Evolutionary conservation across 1,140 invertebrate species (phyloP).

Genomic region (Microplitis mediator): DNA sequence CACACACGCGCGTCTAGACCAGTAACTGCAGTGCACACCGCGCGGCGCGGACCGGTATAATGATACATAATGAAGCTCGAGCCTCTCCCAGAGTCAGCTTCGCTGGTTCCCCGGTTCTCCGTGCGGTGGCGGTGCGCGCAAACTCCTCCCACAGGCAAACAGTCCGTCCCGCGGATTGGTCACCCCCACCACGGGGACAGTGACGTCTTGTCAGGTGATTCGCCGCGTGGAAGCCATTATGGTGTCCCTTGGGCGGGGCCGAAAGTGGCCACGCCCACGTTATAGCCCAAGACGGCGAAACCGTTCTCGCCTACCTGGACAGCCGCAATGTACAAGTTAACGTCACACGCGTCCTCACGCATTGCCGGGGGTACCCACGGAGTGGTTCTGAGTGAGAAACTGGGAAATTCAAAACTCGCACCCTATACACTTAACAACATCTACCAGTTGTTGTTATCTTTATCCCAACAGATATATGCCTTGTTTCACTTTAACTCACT

Average conservation of each 20-base stretch:
- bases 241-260: constrained; percentile 46
- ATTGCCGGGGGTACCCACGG: constrained; percentile 30
- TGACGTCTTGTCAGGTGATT: constrained; percentile 38
- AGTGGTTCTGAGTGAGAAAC: neutral
- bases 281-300: constrained; percentile 30
- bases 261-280: constrained; percentile 23
- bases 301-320: constrained; percentile 33
- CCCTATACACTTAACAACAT: neutral
- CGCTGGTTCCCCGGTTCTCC: constrained; percentile 41
- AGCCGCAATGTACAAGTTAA: neutral
- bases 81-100: constrained; percentile 57
- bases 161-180: constrained; percentile 38
- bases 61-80: constrained; percentile 64
- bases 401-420: constrained; percentile 18
- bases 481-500: neutral
- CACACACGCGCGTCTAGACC: constrained; percentile 58
- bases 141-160: constrained; percentile 31
- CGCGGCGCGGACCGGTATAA: constrained; percentile 63
- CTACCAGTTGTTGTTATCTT: neutral
- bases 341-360: constrained; percentile 39
- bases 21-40: constrained; percentile 62
- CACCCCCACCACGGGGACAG: constrained; percentile 17
- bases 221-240: constrained; percentile 54
- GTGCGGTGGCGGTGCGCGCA: constrained; percentile 47
- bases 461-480: neutral